phyloP scores from a whole-genome alignment of 53 echinoderm and acorn worm genomes.

The Crossaster papposus region DNA sequence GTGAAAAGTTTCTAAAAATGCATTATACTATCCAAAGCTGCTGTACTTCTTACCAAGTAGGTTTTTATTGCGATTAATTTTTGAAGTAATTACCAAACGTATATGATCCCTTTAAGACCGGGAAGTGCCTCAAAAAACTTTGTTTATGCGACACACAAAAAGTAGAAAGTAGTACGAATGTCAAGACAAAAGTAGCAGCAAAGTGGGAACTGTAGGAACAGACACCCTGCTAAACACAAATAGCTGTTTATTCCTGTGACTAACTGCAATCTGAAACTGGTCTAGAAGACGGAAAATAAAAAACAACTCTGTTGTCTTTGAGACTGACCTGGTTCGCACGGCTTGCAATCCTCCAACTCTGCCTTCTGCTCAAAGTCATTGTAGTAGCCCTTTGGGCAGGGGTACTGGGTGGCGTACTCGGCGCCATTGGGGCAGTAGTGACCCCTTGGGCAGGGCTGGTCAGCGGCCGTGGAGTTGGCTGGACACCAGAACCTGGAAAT shows the following conservation, averaged over 20 bases:
- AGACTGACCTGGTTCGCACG: constrained; percentile 88
- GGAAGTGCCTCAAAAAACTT: no score
- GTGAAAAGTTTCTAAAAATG: no score
- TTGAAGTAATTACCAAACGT: no score
- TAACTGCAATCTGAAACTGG: neutral
- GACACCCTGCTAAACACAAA: no score
- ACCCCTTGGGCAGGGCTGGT: constrained; percentile 87
- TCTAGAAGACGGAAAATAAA: neutral
- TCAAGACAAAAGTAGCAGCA: no score
- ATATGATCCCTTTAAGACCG: no score
- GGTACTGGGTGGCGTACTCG: constrained; percentile 72
- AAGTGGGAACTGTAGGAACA: no score
- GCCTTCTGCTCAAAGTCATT: constrained; percentile 88
- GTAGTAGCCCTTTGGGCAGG: constrained; percentile 95
- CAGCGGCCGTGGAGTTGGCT: constrained; percentile 72
- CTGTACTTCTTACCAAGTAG: no score
- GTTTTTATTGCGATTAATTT: no score
- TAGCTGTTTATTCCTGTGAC: neutral
- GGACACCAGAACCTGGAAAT: constrained; percentile 85
- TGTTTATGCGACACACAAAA: no score
- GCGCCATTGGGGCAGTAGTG: constrained; percentile 94
- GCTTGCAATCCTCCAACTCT: constrained; percentile 83
- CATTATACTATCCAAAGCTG: no score
- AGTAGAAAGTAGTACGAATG: no score
- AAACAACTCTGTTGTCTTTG: neutral